These are phyloP conservation scores for Tachina lurida DNA, from an alignment of 2,888 invertebrate species.

Conservation along the genomic window DNA sequence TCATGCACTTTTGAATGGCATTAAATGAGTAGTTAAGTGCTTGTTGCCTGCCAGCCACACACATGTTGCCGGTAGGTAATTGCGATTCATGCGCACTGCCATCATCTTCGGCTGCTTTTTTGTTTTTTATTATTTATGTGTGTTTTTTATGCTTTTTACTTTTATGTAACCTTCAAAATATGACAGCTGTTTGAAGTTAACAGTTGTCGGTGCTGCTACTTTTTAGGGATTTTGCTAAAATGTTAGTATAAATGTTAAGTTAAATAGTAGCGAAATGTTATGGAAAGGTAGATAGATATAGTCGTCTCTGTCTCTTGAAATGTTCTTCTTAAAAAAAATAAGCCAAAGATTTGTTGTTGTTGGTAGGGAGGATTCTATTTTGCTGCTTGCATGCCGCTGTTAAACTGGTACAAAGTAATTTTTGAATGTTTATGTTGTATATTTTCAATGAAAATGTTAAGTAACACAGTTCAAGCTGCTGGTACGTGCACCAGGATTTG, in stretches of 20 bases:
- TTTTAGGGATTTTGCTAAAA: constrained; percentile 12
- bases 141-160: constrained; percentile 22
- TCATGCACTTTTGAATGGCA: not conserved
- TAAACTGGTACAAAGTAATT: constrained; percentile 40
- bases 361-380: constrained; percentile 17
- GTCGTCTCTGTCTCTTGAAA: constrained; percentile 41
- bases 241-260: constrained; percentile 40
- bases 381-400: constrained; percentile 1
- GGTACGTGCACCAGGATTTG: constrained; percentile 5
- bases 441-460: constrained; percentile 25
- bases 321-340: not conserved
- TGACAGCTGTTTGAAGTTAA: constrained; percentile 67
- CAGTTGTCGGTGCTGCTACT: constrained; percentile 39
- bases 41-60: constrained; percentile 51
- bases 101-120: not conserved
- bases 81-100: constrained; percentile 44
- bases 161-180: constrained; percentile 70
- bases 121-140: constrained; percentile 5
- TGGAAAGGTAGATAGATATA: not conserved
- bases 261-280: constrained; percentile 51
- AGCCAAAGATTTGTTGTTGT: not conserved
- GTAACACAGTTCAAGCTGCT: constrained; percentile 21
- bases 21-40: not conserved
- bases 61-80: constrained; percentile 63
- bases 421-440: not conserved